These are phyloP conservation scores for Papilio polyxenes DNA, from an alignment of 1,140 invertebrate species.

Conservation along the genomic window DNA sequence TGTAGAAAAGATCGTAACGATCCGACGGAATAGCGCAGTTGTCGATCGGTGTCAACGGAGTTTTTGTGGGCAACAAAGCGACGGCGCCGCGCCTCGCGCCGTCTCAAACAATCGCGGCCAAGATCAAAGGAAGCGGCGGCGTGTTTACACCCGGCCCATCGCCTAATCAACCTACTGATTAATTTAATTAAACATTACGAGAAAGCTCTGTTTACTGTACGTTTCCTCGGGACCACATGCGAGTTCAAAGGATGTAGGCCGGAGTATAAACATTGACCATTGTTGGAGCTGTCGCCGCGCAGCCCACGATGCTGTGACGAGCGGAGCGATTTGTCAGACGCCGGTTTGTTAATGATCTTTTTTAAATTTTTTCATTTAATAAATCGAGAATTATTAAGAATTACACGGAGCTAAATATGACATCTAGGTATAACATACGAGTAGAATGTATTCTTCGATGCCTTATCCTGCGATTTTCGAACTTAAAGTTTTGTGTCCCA, in stretches of 20 bases:
- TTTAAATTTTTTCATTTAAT: too few relatives aligned
- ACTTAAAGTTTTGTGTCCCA: too few relatives aligned
- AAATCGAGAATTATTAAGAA: too few relatives aligned
- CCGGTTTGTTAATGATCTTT: neutral
- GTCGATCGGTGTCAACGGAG: conserved; percentile 38
- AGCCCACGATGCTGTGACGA: neutral
- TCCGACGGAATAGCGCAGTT: conserved; percentile 23
- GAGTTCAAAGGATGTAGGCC: conserved; percentile 76
- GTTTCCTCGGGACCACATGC: conserved; percentile 79
- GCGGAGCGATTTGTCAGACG: neutral
- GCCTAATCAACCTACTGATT: conserved; percentile 79
- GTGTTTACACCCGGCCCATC: conserved; percentile 76
- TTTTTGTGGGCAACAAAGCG: conserved; percentile 45
- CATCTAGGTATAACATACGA: too few relatives aligned
- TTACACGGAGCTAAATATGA: too few relatives aligned
- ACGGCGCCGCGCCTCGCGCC: conserved; percentile 46
- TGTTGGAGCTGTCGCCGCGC: conserved; percentile 58
- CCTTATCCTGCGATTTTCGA: too few relatives aligned
- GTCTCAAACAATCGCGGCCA: conserved; percentile 62
- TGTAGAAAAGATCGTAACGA: neutral
- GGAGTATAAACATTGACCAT: conserved; percentile 74
- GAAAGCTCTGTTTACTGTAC: conserved; percentile 78
- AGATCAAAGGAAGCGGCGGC: conserved; percentile 70
- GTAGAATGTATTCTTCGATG: too few relatives aligned
- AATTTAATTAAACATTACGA: conserved; percentile 80